Evolutionary conservation across 2,888 invertebrate species (phyloP), one percentile per base, ranked within the genome.

Genomic region (Drosophila yooni): DNA sequence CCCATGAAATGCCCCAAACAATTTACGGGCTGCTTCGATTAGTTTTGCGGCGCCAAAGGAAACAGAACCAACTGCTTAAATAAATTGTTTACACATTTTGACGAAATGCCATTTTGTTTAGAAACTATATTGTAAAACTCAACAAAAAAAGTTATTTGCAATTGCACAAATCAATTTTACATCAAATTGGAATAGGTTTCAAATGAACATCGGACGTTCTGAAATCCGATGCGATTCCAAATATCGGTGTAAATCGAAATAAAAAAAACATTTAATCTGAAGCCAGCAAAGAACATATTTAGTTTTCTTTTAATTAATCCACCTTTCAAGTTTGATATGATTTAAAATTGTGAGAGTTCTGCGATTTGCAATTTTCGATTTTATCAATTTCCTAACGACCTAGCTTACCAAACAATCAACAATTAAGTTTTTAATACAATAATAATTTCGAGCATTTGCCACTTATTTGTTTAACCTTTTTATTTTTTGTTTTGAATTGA

Each of bases 1-100:
- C 60, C 66, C 63, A 81, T 81, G 84, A 85, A 87, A 84, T 83
- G 71, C 60, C 33, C 71, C 48, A 62, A 52, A 75, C 57, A 61
- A 54, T 59, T 48, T 57, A 34, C n/a, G 18, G 38, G 11, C 36
- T 46, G 58, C 48, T 31, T 63, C 65, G 68, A 84, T 84, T 84
- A 40, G 79, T 74, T 69, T 67, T 54, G 82, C 70, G 88, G 88
- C 82, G 88, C 88, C 72, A 77, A 63, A 40, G n/a, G 21, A 64
- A 72, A 8, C 48, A 48, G 46, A 63, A 40, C 1, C 11, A 53
- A 13, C 8, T 15, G 18, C 1, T 6, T 15, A 36, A 54, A 36
- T 11, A 8, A 36, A 25, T 36, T 36, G 34, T 6, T 18, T 5
- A 54, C 54, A 54, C 27, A 36, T 54, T 36, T 33, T n/a, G 8